Evolutionary conservation across 2,888 invertebrate genomes (phyloP).

Genomic region (Pasiphila rectangulata): DNA sequence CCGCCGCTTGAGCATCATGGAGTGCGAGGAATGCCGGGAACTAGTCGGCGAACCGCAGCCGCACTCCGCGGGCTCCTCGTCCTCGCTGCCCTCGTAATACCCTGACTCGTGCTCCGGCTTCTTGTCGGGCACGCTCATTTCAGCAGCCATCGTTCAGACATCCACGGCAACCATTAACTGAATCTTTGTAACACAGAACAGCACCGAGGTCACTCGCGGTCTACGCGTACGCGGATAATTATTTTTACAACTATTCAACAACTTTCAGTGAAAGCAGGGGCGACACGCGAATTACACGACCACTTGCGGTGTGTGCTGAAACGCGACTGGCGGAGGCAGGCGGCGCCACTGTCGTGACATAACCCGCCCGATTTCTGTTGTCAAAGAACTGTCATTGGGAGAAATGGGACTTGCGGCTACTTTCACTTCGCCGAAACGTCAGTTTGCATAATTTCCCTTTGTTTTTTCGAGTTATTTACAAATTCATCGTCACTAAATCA

Average conservation of each 20-base stretch:
- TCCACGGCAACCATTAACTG: slow-evolving; percentile 59
- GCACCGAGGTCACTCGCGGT: slow-evolving; percentile 23
- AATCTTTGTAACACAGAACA: slow-evolving; percentile 14
- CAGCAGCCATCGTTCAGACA: slow-evolving; percentile 76
- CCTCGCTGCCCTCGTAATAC: slow-evolving; percentile 88
- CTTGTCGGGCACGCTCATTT: slow-evolving; percentile 83
- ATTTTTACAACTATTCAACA: slow-evolving; percentile 47
- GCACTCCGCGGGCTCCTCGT: slow-evolving; percentile 82
- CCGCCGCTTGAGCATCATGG: slow-evolving; percentile 63
- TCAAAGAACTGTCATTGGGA: slow-evolving; percentile 41
- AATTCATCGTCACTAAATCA: slow-evolving; percentile 58
- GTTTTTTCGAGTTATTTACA: slow-evolving; percentile 42
- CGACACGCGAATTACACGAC: slow-evolving; percentile 72
- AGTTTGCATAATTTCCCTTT: slow-evolving; percentile 51
- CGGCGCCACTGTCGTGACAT: slow-evolving; percentile 57
- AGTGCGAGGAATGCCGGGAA: slow-evolving; percentile 72
- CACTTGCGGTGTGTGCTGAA: slow-evolving; percentile 50
- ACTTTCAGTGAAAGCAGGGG: slow-evolving; percentile 67
- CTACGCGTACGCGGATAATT: slow-evolving; percentile 37
- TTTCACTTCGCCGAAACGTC: slow-evolving; percentile 64
- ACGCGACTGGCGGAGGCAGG: slow-evolving; percentile 41
- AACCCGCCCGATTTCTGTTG: slow-evolving; percentile 43
- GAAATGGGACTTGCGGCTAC: slow-evolving; percentile 52
- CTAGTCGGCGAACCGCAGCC: slow-evolving; percentile 71
- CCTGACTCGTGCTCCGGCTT: slow-evolving; percentile 90